These are phyloP conservation scores for Dipus sagitta DNA, from an alignment of 2,797 vertebrate genomes.

Conservation along the genomic window DNA sequence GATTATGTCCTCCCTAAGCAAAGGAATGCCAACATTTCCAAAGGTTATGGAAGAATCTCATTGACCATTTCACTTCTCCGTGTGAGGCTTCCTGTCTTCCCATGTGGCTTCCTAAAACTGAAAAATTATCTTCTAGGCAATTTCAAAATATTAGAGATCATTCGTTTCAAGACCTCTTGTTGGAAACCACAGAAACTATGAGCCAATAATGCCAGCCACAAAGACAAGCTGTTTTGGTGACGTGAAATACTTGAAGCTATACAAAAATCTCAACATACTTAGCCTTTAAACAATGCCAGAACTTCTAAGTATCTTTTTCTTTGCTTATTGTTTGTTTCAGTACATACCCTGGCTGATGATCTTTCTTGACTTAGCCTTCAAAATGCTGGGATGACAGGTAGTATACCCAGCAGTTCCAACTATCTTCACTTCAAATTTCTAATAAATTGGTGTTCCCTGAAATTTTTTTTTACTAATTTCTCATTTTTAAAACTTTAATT, in stretches of 20 bases:
- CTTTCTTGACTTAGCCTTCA: background rate
- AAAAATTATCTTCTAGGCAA: background rate
- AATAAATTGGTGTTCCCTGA: background rate
- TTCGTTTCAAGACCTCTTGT: constrained; percentile 1
- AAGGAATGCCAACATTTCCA: constrained; percentile 4
- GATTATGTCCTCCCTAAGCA: background rate
- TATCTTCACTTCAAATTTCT: background rate
- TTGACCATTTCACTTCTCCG: background rate
- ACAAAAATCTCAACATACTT: background rate
- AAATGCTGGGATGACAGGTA: no score
- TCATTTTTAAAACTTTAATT: background rate
- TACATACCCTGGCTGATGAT: no score
- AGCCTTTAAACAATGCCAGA: constrained; percentile 28
- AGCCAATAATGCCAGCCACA: background rate
- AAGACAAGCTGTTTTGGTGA: background rate
- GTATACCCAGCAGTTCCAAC: background rate
- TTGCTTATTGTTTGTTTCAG: background rate
- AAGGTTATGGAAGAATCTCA: background rate
- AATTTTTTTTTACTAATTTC: background rate
- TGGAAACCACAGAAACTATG: background rate
- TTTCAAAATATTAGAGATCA: background rate
- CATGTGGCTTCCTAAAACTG: background rate
- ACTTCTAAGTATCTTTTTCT: background rate
- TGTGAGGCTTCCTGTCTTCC: background rate
- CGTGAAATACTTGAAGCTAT: background rate